Conservation (phyloP, 2,888 invertebrate species). For the Parnassius glacialis region DNA sequence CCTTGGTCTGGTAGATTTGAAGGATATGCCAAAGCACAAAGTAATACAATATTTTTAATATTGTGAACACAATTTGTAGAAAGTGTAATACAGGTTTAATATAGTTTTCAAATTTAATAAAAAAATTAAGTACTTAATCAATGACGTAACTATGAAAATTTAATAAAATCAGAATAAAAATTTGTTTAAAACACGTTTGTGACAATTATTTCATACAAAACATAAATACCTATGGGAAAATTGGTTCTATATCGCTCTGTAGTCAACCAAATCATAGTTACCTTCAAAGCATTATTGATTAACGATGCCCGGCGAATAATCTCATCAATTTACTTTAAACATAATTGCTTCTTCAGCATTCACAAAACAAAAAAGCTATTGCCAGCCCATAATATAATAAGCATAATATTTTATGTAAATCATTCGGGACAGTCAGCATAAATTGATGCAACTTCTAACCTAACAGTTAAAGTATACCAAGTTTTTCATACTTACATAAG, state of each 20-base stretch:
- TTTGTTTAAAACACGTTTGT: too few species aligned
- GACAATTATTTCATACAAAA: too few species aligned
- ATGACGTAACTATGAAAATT: too few species aligned
- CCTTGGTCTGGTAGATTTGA: conserved; percentile 20
- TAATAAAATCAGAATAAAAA: too few species aligned
- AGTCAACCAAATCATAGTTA: not conserved
- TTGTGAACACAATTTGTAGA: too few species aligned
- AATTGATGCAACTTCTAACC: conserved; percentile 73
- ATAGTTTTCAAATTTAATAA: too few species aligned
- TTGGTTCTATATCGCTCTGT: too few species aligned
- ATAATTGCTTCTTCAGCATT: conserved; percentile 37
- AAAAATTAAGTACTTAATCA: too few species aligned
- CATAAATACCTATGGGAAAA: too few species aligned
- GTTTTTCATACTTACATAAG: conserved; percentile 57
- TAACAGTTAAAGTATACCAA: conserved; percentile 47
- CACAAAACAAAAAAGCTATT: conserved; percentile 63
- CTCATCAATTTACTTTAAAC: conserved; percentile 29
- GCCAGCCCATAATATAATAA: conserved; percentile 71
- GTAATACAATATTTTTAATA: conserved; percentile 17
- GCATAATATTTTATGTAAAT: conserved; percentile 58
- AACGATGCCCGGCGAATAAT: conserved; percentile 31
- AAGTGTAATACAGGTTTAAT: too few species aligned
- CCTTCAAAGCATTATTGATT: conserved; percentile 32
- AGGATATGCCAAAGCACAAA: conserved; percentile 24
- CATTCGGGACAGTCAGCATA: conserved; percentile 68